A percentile compares a stretch with the other conserved stretches of the same genome.
These are phyloP conservation scores for Chrysodeixis includens DNA, from an alignment of 2,888 invertebrate species.

Conservation along the genomic window DNA sequence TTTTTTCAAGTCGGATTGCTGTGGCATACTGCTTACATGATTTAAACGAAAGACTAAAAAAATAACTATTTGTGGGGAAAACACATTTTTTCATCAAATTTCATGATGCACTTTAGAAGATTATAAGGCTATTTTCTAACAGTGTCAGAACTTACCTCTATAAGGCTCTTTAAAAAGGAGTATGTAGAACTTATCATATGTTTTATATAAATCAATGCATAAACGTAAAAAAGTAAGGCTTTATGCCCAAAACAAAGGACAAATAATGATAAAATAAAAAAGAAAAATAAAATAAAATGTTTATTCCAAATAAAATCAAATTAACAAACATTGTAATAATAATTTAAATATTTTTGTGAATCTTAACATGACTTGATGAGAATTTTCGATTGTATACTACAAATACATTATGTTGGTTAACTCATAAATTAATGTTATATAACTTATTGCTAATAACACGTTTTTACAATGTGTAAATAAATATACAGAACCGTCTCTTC, in stretches of 20 bases:
- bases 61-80: no score
- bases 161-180: not conserved
- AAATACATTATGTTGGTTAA: slow-evolving; percentile 28
- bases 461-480: slow-evolving; percentile 49
- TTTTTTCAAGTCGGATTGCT: no score
- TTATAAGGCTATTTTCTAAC: no score
- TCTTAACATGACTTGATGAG: slow-evolving; percentile 43
- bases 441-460: slow-evolving; percentile 60
- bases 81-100: no score
- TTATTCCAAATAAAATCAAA: slow-evolving; percentile 63
- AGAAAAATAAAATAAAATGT: slow-evolving; percentile 53
- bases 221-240: no score
- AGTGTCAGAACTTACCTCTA: no score
- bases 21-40: no score
- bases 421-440: slow-evolving; percentile 41
- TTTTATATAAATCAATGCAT: no score
- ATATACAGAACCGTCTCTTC: slow-evolving; percentile 45
- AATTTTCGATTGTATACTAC: slow-evolving; percentile 26
- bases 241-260: no score
- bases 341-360: slow-evolving; percentile 42
- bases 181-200: no score
- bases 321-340: slow-evolving; percentile 57
- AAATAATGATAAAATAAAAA: slow-evolving; percentile 23
- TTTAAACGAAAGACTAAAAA: no score
- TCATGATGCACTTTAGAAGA: no score